Base-by-base conservation (phyloP, 1,140 invertebrate genomes). In the Bombus superbus region DNA sequence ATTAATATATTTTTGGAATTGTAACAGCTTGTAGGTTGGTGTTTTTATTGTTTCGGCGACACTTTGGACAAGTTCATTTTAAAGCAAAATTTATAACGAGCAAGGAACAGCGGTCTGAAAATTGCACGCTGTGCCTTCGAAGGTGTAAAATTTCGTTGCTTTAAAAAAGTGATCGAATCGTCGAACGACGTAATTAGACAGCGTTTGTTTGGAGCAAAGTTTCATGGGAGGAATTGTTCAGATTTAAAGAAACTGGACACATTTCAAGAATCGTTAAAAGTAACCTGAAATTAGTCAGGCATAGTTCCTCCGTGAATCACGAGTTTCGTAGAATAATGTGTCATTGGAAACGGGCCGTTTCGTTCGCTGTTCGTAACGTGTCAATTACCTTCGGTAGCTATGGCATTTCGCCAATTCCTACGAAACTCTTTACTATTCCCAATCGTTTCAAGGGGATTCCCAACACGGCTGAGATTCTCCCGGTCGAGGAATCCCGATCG, bases 401-500 rank as follows among this genome's bases (percentile, higher is more conserved):
- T 87, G 68, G 83, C 66, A 57, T 78, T 74, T 57, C 85, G 74
- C 53, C 53, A 83, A 57, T 74, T 64, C 47, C 57, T 72, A 40
- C 53, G 72, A 76, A 47, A 42, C 77, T 35, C 38, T 80, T 77
- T 81, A 78, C 40, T 80, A 85, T 88, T 88, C 86, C 64, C 42
- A 42, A 69, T 77, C 22, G 59, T 35, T 18, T 53, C 9, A 13
- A n/a, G 57, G 53, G 53, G 66, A 89, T 89, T 88, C 86, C 82
- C 71, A 35, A 62, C 69, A 72, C 72, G 53, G 40, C 53, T 81
- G 57, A 42, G n/a, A 83, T 87, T 88, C 85, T 32, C 59, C 42
- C 47, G 11, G 28, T 28, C 87, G 62, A 47, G 53, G 38, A 88
- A 88, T 88, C 40, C 68, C 75, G 53, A 87, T 87, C 71, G 86